Evolutionary conservation across 2,888 invertebrate species (phyloP).

Genomic region (Galerucella pusilla): DNA sequence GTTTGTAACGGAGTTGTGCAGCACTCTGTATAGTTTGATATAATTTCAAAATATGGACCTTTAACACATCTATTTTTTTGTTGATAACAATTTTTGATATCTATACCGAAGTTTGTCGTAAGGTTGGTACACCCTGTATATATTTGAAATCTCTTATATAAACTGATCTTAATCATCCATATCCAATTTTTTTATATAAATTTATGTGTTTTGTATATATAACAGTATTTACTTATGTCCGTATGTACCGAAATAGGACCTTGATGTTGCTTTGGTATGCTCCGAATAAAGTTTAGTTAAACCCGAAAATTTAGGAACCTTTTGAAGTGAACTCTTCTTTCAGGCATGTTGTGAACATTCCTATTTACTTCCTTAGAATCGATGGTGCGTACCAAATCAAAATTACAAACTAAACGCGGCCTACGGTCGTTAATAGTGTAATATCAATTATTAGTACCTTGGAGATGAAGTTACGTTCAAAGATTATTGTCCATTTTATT

Average conservation of each 20-base stretch:
- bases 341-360: too few species aligned
- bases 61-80: too few species aligned
- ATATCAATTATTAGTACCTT: neutral
- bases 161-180: slow-evolving; percentile 1
- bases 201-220: neutral
- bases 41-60: too few species aligned
- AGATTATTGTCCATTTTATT: neutral
- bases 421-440: neutral
- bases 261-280: too few species aligned
- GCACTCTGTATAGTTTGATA: too few species aligned
- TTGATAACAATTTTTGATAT: too few species aligned
- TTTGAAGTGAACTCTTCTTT: too few species aligned
- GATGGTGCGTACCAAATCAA: neutral
- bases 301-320: too few species aligned
- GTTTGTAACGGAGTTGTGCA: too few species aligned
- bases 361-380: neutral
- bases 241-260: too few species aligned
- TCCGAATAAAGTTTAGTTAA: too few species aligned
- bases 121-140: neutral
- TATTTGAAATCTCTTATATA: slow-evolving; percentile 1
- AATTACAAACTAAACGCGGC: neutral
- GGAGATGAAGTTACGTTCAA: neutral
- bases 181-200: neutral
- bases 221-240: neutral
- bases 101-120: too few species aligned